These are phyloP conservation scores for Eulemur macaco DNA, from an alignment of 2,113 vertebrate genomes.

Conservation along the genomic window DNA sequence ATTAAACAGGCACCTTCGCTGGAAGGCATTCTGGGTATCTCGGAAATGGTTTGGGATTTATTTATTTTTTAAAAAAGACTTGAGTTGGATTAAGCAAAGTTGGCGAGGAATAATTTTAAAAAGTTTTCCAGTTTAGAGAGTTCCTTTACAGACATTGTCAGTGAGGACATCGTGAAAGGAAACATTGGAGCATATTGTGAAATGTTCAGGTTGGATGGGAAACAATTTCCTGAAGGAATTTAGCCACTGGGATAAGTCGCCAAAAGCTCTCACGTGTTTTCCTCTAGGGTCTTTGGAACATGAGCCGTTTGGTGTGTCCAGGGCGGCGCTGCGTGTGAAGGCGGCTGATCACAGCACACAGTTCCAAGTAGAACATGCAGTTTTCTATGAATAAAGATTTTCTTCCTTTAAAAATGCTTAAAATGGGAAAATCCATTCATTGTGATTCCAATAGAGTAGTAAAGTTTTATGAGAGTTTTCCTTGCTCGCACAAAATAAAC, in stretches of 20 bases:
- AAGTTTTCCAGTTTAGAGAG: constrained; percentile 13
- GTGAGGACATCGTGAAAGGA: background rate
- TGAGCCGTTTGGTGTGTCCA: background rate
- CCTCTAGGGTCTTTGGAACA: constrained; percentile 23
- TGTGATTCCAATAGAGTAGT: background rate
- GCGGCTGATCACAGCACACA: background rate
- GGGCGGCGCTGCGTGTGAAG: background rate
- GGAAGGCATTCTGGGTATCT: background rate
- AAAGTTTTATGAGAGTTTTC: background rate
- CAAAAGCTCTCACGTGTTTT: constrained; percentile 39
- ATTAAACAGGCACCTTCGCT: background rate
- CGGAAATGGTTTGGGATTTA: background rate
- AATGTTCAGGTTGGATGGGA: constrained; percentile 58
- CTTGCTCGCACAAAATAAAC: constrained; percentile 26
- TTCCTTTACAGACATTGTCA: background rate
- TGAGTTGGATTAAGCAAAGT: background rate
- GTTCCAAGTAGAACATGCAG: constrained; percentile 28
- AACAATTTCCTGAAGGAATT: constrained; percentile 52
- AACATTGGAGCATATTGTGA: constrained; percentile 31
- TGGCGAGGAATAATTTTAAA: background rate
- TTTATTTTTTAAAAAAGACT: background rate
- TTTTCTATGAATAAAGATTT: background rate
- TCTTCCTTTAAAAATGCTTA: constrained; percentile 38
- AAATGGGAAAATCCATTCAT: background rate
- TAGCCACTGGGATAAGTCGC: constrained; percentile 53